Evolutionary conservation across 2,888 invertebrate species (phyloP), one percentile per base, ranked within the genome.

Genomic region (Temnothorax unifasciatus): DNA sequence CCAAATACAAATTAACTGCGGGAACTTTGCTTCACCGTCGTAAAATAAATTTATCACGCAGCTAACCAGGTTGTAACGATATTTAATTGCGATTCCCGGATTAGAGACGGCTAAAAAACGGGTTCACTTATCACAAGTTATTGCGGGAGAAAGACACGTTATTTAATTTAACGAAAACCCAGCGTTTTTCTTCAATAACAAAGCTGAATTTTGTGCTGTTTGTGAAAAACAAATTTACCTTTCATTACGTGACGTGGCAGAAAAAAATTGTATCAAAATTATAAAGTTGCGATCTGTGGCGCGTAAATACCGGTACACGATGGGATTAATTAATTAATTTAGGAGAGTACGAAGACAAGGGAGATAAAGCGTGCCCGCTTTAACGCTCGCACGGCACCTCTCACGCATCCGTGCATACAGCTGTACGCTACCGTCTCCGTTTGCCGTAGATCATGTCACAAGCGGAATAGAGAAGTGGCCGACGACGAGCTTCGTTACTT

Each of bases 401-500:
- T 25, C 77, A 66, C 66, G 77, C 54, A 64, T 76, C 63, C 47
- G n/a, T n/a, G 68, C 29, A 3, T 44, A 11, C 11, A 29, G 18
- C 21, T 6, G 21, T 15, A 18, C 29, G 18, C 13, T 29, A 38
- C 38, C 75, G 52, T 41, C 15, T 57, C 44, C 57, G 44, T 79
- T 69, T 25, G 69, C 75, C n/a, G 50, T 44, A 82, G 75, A 75
- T 82, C 64, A 82, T 29, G 83, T 71, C 64, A 71, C 85, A 76
- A 64, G 69, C 61, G 74, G 66, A 74, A 66, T 44, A 47, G 74
- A 82, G 75, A 84, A 81, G 82, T 66, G 82, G 69, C n/a, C 75
- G 73, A 76, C 66, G 83, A 81, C 57, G 84, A 85, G 85, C 63
- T 83, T 86, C 86, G 75, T 85, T 86, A 83, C 82, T 85, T 86